These are phyloP conservation scores for Trachelus troglodyta DNA, from an alignment of 2,888 invertebrate genomes.

Conservation along the genomic window DNA sequence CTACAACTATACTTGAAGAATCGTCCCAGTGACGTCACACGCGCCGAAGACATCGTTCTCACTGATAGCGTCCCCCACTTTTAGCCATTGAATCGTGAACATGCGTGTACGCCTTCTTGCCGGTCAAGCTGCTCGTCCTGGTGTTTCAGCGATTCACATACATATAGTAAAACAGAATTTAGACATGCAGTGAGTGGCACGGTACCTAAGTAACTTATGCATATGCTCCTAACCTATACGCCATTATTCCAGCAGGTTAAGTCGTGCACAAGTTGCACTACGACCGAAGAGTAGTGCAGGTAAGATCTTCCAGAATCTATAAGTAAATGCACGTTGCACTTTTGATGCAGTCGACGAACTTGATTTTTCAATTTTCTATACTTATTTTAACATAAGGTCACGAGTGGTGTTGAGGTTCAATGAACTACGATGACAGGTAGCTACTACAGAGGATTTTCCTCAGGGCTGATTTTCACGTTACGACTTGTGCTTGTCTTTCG, in stretches of 20 bases:
- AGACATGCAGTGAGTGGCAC: background rate
- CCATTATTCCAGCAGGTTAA: background rate
- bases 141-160: background rate
- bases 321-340: background rate
- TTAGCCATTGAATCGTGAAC: background rate
- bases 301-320: background rate
- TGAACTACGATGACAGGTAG: background rate
- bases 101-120: background rate
- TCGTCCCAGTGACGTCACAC: constrained; percentile 19
- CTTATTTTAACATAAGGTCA: background rate
- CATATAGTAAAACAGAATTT: background rate
- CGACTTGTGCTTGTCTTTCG: background rate
- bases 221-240: background rate
- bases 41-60: constrained; percentile 2
- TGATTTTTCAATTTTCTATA: background rate
- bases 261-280: background rate
- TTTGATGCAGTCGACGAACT: background rate
- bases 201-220: background rate
- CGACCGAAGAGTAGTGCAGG: background rate
- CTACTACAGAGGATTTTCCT: background rate
- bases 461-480: background rate
- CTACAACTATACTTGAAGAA: constrained; percentile 27
- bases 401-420: no score
- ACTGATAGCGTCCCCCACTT: background rate
- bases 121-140: background rate